Percentiles rank a stretch among this genome's conserved stretches.
Evolutionary conservation across 2,113 vertebrate species (phyloP).

Genomic region (Bujurquina vittata): DNA sequence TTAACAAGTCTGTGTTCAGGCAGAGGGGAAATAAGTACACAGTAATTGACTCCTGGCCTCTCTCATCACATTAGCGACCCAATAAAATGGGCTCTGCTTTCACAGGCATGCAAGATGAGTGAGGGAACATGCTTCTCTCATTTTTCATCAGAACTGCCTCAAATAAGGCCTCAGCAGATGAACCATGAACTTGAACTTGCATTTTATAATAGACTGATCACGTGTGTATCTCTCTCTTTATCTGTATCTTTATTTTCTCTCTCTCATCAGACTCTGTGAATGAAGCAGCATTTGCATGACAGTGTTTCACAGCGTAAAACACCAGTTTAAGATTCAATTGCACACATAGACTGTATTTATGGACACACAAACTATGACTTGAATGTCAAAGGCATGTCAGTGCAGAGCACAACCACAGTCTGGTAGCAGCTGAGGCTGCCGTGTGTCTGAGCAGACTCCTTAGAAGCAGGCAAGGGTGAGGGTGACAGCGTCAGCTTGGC

Average conservation of each 20-base stretch:
- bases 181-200: slow-evolving; percentile 51
- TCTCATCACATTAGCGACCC: slow-evolving; percentile 60
- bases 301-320: slow-evolving; percentile 53
- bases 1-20: slow-evolving; percentile 72
- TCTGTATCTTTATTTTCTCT: slow-evolving; percentile 27
- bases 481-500: slow-evolving; percentile 83
- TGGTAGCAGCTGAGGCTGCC: slow-evolving; percentile 72
- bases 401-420: slow-evolving; percentile 44
- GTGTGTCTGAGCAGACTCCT: slow-evolving; percentile 74
- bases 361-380: slow-evolving; percentile 58
- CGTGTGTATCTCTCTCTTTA: neutral
- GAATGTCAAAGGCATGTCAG: slow-evolving; percentile 59
- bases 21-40: slow-evolving; percentile 70
- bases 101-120: slow-evolving; percentile 51
- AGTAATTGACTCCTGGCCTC: slow-evolving; percentile 78
- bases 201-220: slow-evolving; percentile 43
- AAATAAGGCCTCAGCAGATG: slow-evolving; percentile 54
- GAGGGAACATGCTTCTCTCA: slow-evolving; percentile 52
- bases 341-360: slow-evolving; percentile 53
- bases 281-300: slow-evolving; percentile 50
- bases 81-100: slow-evolving; percentile 66
- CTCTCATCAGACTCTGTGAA: slow-evolving; percentile 37
- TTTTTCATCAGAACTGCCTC: slow-evolving; percentile 63
- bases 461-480: slow-evolving; percentile 72
- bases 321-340: slow-evolving; percentile 56